These are phyloP conservation scores for Anolis apletophallus DNA, from an alignment of 2,797 vertebrate genomes.

Conservation along the genomic window DNA sequence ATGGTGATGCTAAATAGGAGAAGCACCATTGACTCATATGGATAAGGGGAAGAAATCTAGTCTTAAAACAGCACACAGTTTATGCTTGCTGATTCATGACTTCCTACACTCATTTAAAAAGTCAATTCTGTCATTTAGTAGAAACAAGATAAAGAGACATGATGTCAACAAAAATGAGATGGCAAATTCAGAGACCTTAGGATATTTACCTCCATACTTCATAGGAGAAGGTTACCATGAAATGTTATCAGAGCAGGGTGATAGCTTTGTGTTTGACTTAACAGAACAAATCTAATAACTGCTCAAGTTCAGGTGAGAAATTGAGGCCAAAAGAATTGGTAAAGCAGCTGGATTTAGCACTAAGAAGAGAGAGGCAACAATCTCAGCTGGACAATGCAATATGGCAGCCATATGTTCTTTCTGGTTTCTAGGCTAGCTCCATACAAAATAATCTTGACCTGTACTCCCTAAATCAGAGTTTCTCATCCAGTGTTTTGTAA, in stretches of 20 bases:
- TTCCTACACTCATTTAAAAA: constrained; percentile 75
- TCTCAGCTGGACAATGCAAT: background rate
- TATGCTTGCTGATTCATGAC: constrained; percentile 80
- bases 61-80: constrained; percentile 70
- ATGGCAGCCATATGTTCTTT: background rate
- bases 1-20: constrained; percentile 65
- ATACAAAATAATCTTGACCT: background rate
- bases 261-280: constrained; percentile 52
- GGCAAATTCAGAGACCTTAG: constrained; percentile 65
- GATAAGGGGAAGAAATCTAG: constrained; percentile 64
- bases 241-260: constrained; percentile 66
- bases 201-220: constrained; percentile 58
- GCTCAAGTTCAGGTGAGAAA: constrained; percentile 31
- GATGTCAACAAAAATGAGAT: background rate
- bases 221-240: constrained; percentile 56
- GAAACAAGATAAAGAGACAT: constrained; percentile 59
- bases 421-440: background rate
- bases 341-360: background rate
- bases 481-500: too few species aligned
- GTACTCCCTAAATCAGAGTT: background rate
- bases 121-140: constrained; percentile 62
- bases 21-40: constrained; percentile 76
- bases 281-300: constrained; percentile 50
- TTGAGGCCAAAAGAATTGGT: constrained; percentile 10
- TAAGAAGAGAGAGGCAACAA: background rate